These are phyloP conservation scores for Turritopsis dohrnii DNA, from an alignment of 30 jellyfish, hydroid and myxozoan genomes.

Conservation along the genomic window DNA sequence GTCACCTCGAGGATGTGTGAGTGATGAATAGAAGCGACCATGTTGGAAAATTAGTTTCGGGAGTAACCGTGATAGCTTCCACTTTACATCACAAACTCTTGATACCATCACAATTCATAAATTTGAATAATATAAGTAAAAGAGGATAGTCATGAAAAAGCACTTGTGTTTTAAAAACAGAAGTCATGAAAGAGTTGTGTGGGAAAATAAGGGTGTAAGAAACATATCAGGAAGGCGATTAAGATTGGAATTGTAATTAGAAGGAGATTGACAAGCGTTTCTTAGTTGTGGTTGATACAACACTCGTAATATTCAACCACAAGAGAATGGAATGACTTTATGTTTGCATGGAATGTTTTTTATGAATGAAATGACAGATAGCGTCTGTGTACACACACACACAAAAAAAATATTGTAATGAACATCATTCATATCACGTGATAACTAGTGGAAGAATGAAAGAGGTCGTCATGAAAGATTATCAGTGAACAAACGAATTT, in stretches of 20 bases:
- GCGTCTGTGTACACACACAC: background rate
- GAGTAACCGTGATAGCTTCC: background rate
- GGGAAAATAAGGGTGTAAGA: background rate
- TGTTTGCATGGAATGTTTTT: background rate
- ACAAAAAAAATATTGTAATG: too few relatives aligned
- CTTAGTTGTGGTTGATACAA: background rate
- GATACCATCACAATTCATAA: background rate
- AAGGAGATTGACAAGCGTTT: background rate
- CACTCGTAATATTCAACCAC: background rate
- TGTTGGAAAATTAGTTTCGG: too few relatives aligned
- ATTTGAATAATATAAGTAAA: too few relatives aligned
- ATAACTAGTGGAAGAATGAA: too few relatives aligned
- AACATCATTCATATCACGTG: background rate
- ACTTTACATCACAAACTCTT: background rate
- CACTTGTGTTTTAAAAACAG: background rate
- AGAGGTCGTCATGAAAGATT: too few relatives aligned
- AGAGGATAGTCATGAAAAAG: background rate
- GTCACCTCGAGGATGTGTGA: too few relatives aligned
- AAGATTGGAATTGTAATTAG: background rate
- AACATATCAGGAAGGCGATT: background rate
- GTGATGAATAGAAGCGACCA: too few relatives aligned
- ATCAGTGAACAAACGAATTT: too few relatives aligned
- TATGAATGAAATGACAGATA: background rate
- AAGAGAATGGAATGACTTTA: background rate
- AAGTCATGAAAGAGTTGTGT: background rate